A percentile compares a stretch with the other conserved stretches of the same genome.
Conservation (phyloP, 2,113 vertebrate species). For the Passerina amoena region DNA sequence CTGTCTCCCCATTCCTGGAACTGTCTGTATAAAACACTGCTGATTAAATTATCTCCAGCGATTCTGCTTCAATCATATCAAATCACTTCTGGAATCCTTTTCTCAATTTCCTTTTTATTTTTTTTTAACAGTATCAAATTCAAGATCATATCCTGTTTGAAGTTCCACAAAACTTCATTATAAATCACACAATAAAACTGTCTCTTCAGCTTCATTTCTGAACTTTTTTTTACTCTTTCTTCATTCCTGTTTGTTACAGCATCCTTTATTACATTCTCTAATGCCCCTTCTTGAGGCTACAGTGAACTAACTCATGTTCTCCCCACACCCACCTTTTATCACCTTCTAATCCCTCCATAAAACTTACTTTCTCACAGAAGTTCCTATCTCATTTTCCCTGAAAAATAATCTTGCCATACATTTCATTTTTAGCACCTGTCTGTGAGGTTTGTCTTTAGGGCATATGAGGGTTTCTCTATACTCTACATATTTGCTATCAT, state of each 20-base stretch:
- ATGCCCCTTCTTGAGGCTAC: background rate
- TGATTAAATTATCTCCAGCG: conserved; percentile 10
- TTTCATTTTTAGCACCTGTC: conserved; percentile 18
- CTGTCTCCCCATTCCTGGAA: background rate
- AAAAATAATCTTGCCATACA: conserved; percentile 9
- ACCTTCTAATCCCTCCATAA: background rate
- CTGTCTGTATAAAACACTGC: background rate
- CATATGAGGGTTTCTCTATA: background rate
- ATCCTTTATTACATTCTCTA: conserved; percentile 15
- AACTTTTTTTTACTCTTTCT: background rate
- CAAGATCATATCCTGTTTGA: conserved; percentile 27
- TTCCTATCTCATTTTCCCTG: background rate
- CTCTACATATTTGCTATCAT: background rate
- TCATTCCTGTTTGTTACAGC: background rate
- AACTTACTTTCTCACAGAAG: conserved; percentile 10
- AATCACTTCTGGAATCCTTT: background rate
- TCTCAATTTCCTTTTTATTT: background rate
- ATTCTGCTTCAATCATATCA: background rate
- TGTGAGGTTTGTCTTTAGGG: background rate
- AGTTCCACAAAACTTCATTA: conserved; percentile 24
- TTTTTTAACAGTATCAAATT: conserved; percentile 24
- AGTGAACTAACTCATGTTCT: background rate
- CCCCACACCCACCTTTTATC: background rate
- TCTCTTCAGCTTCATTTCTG: background rate
- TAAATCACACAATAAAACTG: conserved; percentile 27